These are phyloP conservation scores for Salticus scenicus DNA, from an alignment of 2,888 invertebrate species.

Conservation along the genomic window DNA sequence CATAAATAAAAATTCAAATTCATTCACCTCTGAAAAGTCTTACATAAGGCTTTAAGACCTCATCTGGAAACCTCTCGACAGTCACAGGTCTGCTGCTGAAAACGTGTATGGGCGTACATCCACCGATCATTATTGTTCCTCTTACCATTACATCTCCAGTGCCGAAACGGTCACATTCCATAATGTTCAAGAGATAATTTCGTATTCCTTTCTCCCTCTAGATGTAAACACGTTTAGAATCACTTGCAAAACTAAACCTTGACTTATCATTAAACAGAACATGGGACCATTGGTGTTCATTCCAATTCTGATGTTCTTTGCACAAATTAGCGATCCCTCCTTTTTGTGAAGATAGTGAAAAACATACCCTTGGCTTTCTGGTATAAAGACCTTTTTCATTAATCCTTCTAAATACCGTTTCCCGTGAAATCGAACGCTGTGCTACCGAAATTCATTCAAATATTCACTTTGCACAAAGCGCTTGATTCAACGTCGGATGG, in stretches of 20 bases:
- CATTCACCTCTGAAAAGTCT: background rate
- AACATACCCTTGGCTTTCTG: background rate
- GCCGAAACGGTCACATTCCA: background rate
- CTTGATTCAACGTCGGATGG: background rate
- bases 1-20: background rate
- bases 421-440: background rate
- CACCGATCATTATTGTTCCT: background rate
- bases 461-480: background rate
- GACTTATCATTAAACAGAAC: background rate
- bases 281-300: too few species aligned
- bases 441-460: background rate
- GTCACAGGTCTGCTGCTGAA: background rate
- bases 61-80: background rate
- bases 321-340: too few species aligned
- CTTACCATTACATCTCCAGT: background rate
- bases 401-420: background rate
- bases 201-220: too few species aligned
- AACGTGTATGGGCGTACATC: background rate
- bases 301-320: too few species aligned
- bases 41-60: background rate
- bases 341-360: background rate
- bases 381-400: background rate
- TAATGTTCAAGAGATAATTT: background rate
- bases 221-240: background rate
- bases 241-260: background rate